Conservation (phyloP, 30 jellyfish, hydroid and myxozoan species). For the Hydra vulgaris region DNA sequence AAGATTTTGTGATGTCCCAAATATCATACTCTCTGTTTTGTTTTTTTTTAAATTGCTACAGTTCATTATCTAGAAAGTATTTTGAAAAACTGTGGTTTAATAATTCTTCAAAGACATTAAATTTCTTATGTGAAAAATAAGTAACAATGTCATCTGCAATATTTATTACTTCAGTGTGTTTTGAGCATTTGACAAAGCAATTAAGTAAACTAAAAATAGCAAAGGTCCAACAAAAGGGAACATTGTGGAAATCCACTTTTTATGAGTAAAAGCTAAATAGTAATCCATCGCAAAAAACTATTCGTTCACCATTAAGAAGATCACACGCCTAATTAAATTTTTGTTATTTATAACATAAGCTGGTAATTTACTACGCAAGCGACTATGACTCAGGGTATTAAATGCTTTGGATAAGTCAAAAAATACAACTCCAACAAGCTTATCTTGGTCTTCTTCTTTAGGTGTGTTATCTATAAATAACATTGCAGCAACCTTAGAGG, state of each 20-base stretch:
- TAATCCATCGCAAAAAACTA: background rate
- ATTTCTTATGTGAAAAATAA: slow-evolving; percentile 3
- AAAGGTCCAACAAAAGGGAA: background rate
- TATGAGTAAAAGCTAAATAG: background rate
- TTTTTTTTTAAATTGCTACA: background rate
- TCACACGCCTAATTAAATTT: background rate
- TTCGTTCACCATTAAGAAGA: background rate
- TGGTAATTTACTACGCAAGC: slow-evolving; percentile 3
- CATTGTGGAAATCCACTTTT: slow-evolving; percentile 1
- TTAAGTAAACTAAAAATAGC: background rate
- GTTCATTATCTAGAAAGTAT: background rate
- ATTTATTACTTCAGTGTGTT: background rate
- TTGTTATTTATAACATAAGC: background rate
- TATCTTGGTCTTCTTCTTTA: background rate
- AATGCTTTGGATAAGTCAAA: slow-evolving; percentile 2
- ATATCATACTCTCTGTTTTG: too few relatives aligned
- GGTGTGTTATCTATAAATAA: background rate
- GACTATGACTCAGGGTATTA: slow-evolving; percentile 7
- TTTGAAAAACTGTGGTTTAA: background rate
- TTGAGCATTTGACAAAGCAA: background rate
- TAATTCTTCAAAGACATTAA: background rate
- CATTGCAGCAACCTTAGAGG: background rate
- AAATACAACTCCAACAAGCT: slow-evolving; percentile 5
- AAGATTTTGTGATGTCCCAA: too few relatives aligned
- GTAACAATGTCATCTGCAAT: background rate